Conservation (phyloP, 2,113 vertebrate genomes). For the Rhinolophus ferrumequinum region DNA sequence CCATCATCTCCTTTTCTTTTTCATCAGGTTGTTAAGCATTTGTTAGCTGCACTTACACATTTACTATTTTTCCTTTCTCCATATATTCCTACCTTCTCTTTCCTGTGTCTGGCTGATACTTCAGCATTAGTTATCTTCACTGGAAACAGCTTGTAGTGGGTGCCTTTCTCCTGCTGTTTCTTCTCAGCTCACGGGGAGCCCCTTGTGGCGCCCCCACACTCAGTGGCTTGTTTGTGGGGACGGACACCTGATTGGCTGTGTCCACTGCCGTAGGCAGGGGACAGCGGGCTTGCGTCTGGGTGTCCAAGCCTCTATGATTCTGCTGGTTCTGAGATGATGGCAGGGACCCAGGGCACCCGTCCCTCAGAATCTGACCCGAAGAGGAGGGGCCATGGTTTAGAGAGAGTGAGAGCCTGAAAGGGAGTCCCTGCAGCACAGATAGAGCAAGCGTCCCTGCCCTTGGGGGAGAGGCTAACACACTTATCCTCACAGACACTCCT, state of each 20-base stretch:
- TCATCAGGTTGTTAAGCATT: not conserved
- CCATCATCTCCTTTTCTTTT: not conserved
- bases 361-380: not conserved
- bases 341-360: not conserved
- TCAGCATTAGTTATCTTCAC: not conserved
- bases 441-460: not conserved
- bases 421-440: not conserved
- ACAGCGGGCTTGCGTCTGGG: no score
- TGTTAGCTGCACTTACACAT: not conserved
- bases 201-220: fast-evolving
- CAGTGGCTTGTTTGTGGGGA: no score
- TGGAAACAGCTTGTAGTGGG: not conserved
- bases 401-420: not conserved
- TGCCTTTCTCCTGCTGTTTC: not conserved
- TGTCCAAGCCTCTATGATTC: not conserved
- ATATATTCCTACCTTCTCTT: not conserved
- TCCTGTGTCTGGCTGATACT: not conserved
- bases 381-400: not conserved
- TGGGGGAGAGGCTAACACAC: not conserved
- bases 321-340: not conserved
- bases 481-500: not conserved
- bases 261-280: fast-evolving
- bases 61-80: not conserved
- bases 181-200: not conserved
- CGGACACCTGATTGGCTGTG: no score